Base-by-base conservation (phyloP, 2,888 invertebrate species). In the Tenthredo scrophulariae region DNA sequence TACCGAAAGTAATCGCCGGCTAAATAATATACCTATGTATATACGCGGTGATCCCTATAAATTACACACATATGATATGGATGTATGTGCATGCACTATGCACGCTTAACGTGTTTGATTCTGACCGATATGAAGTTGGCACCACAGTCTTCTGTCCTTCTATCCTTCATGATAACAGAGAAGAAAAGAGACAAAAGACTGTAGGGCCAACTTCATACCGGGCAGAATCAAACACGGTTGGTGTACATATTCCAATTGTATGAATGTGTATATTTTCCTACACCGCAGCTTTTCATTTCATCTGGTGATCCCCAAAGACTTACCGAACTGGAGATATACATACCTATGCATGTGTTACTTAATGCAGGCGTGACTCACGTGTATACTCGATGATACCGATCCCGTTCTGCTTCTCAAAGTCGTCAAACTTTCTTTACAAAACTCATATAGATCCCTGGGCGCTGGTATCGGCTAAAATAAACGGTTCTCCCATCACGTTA, bases 331-430 rank as follows among this genome's bases (percentile, higher is more conserved):
- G 15, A 54, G 22, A 15, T 26, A 22, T 43, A 43, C 22, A 43
- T 67, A 67, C 29, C 15, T 6, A 29, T 67, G 33, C 26, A 29
- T 29, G 29, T 33, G 77, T n/a, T 50, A 46, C 22, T 77, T 77
- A 46, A 50, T 29, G 54, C 29, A 58, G 58, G 37, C 37, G 37
- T 80, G 80, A 80, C 80, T 80, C 80, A 80, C 80, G 80, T 62
- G 80, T n/a, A 13, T 10, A 18, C 58, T 80, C 40, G 58, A 46
- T 54, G 29, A 54, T 26, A 13, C 33, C 50, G 50, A 77, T 50
- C n/a, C 29, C 29, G 15, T 54, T 40, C n/a, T 37, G 22, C 6
- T 43, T 67, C 29, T 26, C 33, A 54, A 54, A 54, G 22, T 72
- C 26, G 22, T 22, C 22, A 29, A 67, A 67, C 67, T 33, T 18